Base-by-base conservation (phyloP, 92 coral and sea anemone genomes). In the Meandrina meandrites region DNA sequence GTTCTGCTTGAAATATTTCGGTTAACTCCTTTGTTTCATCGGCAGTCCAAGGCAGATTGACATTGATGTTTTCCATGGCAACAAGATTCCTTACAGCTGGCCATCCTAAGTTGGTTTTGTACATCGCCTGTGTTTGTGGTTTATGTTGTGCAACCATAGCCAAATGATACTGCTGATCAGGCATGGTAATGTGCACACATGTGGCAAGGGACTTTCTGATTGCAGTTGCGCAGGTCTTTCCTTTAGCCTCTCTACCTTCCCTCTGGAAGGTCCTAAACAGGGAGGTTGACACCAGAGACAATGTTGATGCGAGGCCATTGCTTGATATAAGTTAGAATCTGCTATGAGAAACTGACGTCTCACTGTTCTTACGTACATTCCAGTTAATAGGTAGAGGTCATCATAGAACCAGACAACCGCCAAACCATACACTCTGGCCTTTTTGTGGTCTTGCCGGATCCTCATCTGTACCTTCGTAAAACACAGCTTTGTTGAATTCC, bases 151-250 rank as follows among this genome's bases (percentile, higher is more conserved):
- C n/a, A n/a, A n/a, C n/a, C n/a, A n/a, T n/a, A n/a, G n/a, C n/a
- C n/a, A n/a, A n/a, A n/a, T n/a, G n/a, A n/a, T n/a, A n/a, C n/a
- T n/a, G n/a, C 64, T 87, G 66, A 81, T 72, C 85, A 6, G 93
- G 90, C 90, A 90, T 90, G 78, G 77, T 86, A 32, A 56, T 73
- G 50, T 87, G 80, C 70, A 90, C 85, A 18, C 93, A 86, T 18
- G 90, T 86, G 68, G 93, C 90, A 8, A 90, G 88, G 31, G 90
- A 87, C 80, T 90, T 90, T 32, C 90, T 22, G 10, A 90, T 84
- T 37, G 79, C 82, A 30, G 90, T 90, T 24, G 86, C 90, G 31
- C 80, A 78, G 32, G 87, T 69, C 22, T 83, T 71, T 75, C 90
- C 85, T 70, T 90, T 74, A 24, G 78, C 47, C 8, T 79, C 78